A percentile compares a stretch with the other conserved stretches of the same genome.
These are phyloP conservation scores for Charaxes varanes DNA, from an alignment of 1,140 invertebrate species.

Conservation along the genomic window DNA sequence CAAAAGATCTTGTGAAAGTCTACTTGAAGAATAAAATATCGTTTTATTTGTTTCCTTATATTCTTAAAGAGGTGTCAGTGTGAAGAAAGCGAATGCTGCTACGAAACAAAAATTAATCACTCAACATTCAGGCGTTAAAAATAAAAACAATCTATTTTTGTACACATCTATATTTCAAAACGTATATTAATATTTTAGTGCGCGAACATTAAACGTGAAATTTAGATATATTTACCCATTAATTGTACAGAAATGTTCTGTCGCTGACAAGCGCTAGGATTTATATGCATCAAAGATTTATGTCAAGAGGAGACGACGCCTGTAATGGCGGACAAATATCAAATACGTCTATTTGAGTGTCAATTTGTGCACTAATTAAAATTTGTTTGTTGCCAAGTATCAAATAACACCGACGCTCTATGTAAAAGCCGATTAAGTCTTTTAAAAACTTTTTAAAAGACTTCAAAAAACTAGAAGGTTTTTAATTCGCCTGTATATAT, in stretches of 20 bases:
- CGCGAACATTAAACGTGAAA: conserved; percentile 15
- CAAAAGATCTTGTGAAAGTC: too few relatives aligned
- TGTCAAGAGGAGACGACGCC: conserved; percentile 17
- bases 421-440: not conserved
- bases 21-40: too few relatives aligned
- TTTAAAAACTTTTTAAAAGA: conserved; percentile 1
- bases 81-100: too few relatives aligned
- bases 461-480: too few relatives aligned
- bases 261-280: conserved; percentile 23
- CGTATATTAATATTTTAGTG: not conserved
- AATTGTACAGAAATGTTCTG: conserved; percentile 27
- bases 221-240: conserved; percentile 29
- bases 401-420: not conserved
- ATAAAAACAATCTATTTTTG: too few relatives aligned
- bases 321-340: conserved; percentile 17
- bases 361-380: conserved; percentile 5
- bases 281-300: conserved; percentile 29
- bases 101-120: too few relatives aligned
- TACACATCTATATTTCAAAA: not conserved
- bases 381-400: not conserved
- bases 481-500: too few relatives aligned
- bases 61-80: too few relatives aligned
- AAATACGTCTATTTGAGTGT: conserved; percentile 6
- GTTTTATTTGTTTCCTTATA: too few relatives aligned
- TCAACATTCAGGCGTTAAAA: too few relatives aligned